phyloP scores from a whole-genome alignment of 2,797 vertebrate species.

The Phoxinus dragarum region DNA sequence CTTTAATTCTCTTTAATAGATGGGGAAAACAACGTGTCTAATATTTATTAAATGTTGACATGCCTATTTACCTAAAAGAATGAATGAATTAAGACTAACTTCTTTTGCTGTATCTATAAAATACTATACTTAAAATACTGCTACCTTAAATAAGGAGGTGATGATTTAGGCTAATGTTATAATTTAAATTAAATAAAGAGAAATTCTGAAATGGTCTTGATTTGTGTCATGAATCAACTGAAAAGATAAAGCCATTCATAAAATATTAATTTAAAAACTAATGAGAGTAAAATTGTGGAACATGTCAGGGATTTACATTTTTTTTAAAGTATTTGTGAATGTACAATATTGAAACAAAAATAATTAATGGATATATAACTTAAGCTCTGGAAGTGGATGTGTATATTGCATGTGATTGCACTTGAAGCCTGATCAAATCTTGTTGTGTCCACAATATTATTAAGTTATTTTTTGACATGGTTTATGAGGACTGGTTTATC shows the following conservation, averaged over 20 bases:
- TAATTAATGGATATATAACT: neutral
- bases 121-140: neutral
- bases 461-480: neutral
- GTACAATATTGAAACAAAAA: neutral
- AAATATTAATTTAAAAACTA: neutral
- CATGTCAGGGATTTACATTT: slow-evolving; percentile 7
- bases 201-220: neutral
- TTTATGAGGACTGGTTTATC: slow-evolving; percentile 1
- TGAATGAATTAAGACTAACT: neutral
- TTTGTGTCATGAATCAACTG: neutral
- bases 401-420: neutral
- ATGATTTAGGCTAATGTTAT: neutral
- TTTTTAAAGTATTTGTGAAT: neutral
- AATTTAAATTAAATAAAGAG: neutral
- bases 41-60: neutral
- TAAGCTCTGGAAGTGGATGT: neutral
- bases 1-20: no score
- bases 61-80: neutral
- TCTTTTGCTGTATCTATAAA: neutral
- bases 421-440: neutral
- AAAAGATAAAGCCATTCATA: neutral
- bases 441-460: neutral
- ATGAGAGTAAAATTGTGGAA: neutral
- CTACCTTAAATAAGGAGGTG: neutral
- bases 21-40: neutral